A percentile compares a stretch with the other conserved stretches of the same genome.
phyloP scores from a whole-genome alignment of 2,113 vertebrate genomes.

The Glaucidium brasilianum region DNA sequence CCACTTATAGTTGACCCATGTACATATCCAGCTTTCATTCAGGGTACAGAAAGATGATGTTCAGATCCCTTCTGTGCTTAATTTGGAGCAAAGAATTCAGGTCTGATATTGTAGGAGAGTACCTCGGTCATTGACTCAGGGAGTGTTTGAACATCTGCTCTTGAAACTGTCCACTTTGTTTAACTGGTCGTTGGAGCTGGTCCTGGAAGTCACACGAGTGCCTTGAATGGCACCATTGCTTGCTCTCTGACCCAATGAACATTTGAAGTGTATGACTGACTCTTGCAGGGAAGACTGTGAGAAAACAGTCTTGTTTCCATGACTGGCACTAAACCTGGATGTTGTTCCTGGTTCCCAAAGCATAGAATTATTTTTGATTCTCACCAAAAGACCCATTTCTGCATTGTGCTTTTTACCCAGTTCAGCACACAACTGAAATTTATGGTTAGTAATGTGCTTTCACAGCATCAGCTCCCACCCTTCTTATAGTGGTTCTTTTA shows the following conservation, averaged over 20 bases:
- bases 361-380: neutral
- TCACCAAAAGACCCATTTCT: neutral
- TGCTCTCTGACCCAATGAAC: neutral
- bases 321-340: neutral
- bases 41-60: neutral
- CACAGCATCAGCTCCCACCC: neutral
- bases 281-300: neutral
- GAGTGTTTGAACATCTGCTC: neutral
- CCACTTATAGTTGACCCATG: neutral
- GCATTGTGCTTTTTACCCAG: neutral
- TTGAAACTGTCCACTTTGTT: neutral
- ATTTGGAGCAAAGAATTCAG: neutral
- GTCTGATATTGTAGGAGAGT: neutral
- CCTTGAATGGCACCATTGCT: neutral
- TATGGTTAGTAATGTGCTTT: neutral
- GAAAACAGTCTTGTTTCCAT: neutral
- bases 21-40: neutral
- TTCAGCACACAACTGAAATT: neutral
- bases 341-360: neutral
- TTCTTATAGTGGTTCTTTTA: neutral
- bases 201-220: accelerated
- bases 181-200: neutral
- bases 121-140: neutral
- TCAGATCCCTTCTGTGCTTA: neutral
- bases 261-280: neutral